Evolutionary conservation across 2,888 invertebrate genomes (phyloP).

Genomic region (Poecilus cupreus): DNA sequence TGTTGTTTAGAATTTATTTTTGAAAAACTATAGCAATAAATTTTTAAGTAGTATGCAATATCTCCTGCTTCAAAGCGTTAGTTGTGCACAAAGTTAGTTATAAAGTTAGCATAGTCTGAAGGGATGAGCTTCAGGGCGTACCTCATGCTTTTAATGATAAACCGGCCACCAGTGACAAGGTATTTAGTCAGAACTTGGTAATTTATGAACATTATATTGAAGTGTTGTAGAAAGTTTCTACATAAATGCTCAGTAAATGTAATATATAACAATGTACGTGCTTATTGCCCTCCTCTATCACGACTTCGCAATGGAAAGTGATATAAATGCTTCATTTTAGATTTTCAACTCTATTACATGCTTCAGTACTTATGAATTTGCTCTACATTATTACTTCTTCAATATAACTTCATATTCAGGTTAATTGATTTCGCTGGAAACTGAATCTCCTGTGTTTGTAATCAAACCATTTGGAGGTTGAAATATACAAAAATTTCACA

Average conservation of each 20-base stretch:
- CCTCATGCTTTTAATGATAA: constrained; percentile 8
- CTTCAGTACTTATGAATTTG: background rate
- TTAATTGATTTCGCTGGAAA: background rate
- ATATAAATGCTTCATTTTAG: background rate
- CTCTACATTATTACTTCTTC: background rate
- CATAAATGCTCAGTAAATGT: background rate
- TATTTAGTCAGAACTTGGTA: constrained; percentile 29
- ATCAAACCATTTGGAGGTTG: background rate
- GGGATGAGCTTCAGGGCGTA: background rate
- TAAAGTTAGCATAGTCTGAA: background rate
- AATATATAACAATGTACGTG: background rate
- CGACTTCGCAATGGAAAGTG: background rate
- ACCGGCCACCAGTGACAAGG: constrained; percentile 27
- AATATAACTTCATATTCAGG: background rate
- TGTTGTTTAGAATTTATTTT: background rate
- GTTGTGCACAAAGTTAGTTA: background rate
- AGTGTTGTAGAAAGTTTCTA: constrained; percentile 17
- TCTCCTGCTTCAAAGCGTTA: background rate
- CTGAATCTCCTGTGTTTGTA: background rate
- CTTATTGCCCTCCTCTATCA: background rate
- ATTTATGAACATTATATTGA: constrained; percentile 34
- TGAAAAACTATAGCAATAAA: background rate
- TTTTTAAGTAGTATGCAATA: background rate
- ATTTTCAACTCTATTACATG: background rate
- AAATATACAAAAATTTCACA: too few species aligned